These are phyloP conservation scores for Eleutherodactylus coqui DNA, from an alignment of 2,797 vertebrate species.

Conservation along the genomic window DNA sequence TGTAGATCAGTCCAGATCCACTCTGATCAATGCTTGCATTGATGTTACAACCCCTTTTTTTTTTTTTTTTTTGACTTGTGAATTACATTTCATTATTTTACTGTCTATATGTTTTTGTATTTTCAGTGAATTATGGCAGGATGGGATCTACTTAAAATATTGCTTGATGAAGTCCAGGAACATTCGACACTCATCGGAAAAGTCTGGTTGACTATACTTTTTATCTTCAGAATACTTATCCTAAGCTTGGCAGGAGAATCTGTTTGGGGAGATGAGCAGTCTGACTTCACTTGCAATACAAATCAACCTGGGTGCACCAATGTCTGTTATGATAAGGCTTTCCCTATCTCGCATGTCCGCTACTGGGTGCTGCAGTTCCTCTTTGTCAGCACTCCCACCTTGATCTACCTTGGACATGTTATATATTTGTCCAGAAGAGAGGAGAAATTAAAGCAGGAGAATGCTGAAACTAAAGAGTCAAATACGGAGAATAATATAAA, in stretches of 20 bases:
- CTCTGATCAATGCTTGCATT: too few relatives aligned
- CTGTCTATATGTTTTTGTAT: background rate
- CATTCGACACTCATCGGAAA: constrained; percentile 81
- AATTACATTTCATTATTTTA: background rate
- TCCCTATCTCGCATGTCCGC: constrained; percentile 86
- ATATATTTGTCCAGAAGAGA: constrained; percentile 68
- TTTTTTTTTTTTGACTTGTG: background rate
- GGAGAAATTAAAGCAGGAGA: constrained; percentile 52
- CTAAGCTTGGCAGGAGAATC: constrained; percentile 81
- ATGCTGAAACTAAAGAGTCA: constrained; percentile 61
- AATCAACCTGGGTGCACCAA: constrained; percentile 78
- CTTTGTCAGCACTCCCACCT: constrained; percentile 82
- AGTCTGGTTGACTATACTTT: constrained; percentile 83
- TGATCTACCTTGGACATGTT: constrained; percentile 83
- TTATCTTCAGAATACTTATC: constrained; percentile 83
- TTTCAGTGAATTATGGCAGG: constrained; percentile 75
- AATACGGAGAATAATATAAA: constrained; percentile 33
- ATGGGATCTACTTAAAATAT: constrained; percentile 84
- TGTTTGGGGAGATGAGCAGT: constrained; percentile 82
- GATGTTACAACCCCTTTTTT: too few relatives aligned
- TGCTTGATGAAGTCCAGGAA: constrained; percentile 84
- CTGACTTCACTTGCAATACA: constrained; percentile 81
- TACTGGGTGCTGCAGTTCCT: constrained; percentile 85
- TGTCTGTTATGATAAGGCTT: constrained; percentile 84
- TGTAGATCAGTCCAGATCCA: too few relatives aligned